Percentiles rank a stretch among this genome's conserved stretches.
These are phyloP conservation scores for Leptoteleia sp. DNA, from an alignment of 1,140 invertebrate genomes.

Conservation along the genomic window DNA sequence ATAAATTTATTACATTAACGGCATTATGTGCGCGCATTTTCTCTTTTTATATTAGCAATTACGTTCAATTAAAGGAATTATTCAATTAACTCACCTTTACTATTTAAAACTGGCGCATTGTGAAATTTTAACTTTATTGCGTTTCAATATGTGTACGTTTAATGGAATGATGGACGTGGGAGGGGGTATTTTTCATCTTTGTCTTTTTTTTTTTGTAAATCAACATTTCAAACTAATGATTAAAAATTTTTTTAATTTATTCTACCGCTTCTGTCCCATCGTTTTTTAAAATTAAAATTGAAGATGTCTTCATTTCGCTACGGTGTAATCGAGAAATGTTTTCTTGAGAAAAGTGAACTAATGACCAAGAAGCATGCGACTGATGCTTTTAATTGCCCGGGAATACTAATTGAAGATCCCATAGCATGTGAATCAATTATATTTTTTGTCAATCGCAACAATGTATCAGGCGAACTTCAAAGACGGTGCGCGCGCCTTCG, in stretches of 20 bases:
- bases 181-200: too few species aligned
- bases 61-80: constrained; percentile 58
- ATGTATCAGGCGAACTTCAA: constrained; percentile 19
- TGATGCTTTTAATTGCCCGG: constrained; percentile 29
- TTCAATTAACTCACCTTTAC: constrained; percentile 54
- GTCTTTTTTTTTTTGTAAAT: constrained; percentile 1
- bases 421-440: constrained; percentile 45
- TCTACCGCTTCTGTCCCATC: neutral
- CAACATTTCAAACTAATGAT: constrained; percentile 18
- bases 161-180: too few species aligned
- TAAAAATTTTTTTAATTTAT: neutral
- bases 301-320: constrained; percentile 11
- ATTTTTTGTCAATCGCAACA: constrained; percentile 50
- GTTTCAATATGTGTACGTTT: constrained; percentile 47
- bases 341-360: constrained; percentile 29
- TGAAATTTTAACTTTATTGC: constrained; percentile 42
- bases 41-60: constrained; percentile 64
- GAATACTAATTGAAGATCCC: constrained; percentile 33
- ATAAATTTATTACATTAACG: constrained; percentile 62
- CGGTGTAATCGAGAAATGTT: neutral
- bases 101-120: constrained; percentile 42
- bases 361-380: constrained; percentile 8
- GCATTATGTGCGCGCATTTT: constrained; percentile 54
- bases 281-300: constrained; percentile 1
- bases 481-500: constrained; percentile 13